phyloP scores from a whole-genome alignment of 1,140 invertebrate genomes.

The Zaprionus davidi region DNA sequence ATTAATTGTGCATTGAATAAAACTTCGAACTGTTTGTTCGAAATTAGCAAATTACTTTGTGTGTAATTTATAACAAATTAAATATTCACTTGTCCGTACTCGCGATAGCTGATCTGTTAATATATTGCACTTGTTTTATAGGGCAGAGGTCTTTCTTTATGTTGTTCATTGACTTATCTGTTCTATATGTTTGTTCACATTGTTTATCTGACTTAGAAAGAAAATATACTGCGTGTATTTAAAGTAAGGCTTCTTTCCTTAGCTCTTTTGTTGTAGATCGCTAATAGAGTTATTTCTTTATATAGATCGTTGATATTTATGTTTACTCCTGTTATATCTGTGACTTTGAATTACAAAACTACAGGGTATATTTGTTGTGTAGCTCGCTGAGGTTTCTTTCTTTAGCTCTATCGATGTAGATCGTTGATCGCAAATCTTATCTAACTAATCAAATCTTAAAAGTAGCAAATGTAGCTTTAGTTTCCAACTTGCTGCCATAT shows the following conservation, averaged over 20 bases:
- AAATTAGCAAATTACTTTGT: constrained; percentile 17
- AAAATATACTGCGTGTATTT: too few species aligned
- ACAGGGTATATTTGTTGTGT: too few species aligned
- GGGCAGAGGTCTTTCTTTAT: not conserved
- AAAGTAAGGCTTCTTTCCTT: too few species aligned
- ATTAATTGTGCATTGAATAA: constrained; percentile 39
- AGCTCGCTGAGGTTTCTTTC: not conserved
- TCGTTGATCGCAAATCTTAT: not conserved
- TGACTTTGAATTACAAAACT: too few species aligned
- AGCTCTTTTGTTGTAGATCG: too few species aligned
- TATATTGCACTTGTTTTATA: not conserved
- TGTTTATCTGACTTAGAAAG: too few species aligned
- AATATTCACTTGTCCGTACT: not conserved
- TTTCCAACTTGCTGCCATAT: not conserved
- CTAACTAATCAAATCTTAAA: constrained; percentile 2
- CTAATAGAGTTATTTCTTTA: not conserved
- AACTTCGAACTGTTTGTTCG: constrained; percentile 3
- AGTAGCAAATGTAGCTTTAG: constrained; percentile 1
- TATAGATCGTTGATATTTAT: not conserved
- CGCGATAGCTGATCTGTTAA: not conserved
- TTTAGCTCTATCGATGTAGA: not conserved
- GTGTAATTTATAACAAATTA: constrained; percentile 1
- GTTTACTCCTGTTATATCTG: not conserved
- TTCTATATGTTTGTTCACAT: not conserved
- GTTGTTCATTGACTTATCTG: not conserved